Base-by-base conservation (phyloP, 1,140 invertebrate genomes). In the Polypedilum pembai region DNA sequence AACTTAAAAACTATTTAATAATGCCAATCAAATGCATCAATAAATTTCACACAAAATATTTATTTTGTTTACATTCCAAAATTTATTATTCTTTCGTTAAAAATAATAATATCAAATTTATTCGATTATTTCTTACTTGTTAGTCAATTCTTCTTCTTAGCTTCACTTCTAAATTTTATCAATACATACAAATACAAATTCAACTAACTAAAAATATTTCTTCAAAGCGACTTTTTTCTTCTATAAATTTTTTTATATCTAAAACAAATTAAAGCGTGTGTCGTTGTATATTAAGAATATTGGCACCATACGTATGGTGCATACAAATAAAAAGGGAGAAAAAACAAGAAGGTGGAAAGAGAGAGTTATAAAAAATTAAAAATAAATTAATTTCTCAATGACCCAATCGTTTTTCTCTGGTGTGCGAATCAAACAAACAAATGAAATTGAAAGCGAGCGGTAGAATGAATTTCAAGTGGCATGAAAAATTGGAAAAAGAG, bases 161-260 rank as follows among this genome's bases (percentile, higher is more conserved):
- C n/a, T 56, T 56, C 45, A 56, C 45, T 56, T 56, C 45, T 56
- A 56, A 56, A 56, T 56, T 56, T 56, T 56, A 15, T 56, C 12
- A 56, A 15, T n/a, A 56, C 45, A 56, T 1, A n/a, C n/a, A 41
- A 41, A 45, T n/a, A n/a, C 12, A 56, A n/a, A 56, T 15, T n/a
- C 15, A 56, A n/a, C 12, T 56, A 12, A 56, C 45, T 56, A 56
- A 56, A 56, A 56, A 56, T 56, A 56, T 15, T 56, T 15, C 1
- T 12, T n/a, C 12, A 56, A 56, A 56, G n/a, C 24, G 24, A 33
- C 24, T 33, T 33, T 33, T 33, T 33, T 33, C 15, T n/a, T 56
- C 12, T 56, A 10, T n/a, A 56, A 4, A 56, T 56, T 4, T 56
- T 56, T 56, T 56, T n/a, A 56, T 56, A 56, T 56, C 45, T 56